Conservation (phyloP, 1,140 invertebrate genomes). For the Drosophila ficusphila region DNA sequence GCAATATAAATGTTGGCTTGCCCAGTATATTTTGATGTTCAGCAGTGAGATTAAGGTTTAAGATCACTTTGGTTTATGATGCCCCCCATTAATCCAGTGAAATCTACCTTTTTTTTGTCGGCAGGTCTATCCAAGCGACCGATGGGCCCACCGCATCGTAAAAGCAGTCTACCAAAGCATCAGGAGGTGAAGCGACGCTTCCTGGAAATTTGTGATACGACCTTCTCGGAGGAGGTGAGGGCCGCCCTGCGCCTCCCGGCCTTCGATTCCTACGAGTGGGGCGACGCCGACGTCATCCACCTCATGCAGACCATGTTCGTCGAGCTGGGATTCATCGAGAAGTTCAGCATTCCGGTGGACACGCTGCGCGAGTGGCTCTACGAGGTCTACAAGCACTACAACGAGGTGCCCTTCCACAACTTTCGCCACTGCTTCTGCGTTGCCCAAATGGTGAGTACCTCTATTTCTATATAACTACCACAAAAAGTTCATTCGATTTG, state of each 20-base stretch:
- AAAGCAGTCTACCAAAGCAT: slow-evolving; percentile 84
- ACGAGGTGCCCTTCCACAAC: slow-evolving; percentile 96
- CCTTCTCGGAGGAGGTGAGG: slow-evolving; percentile 83
- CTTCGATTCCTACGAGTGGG: slow-evolving; percentile 93
- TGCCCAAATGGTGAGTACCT: slow-evolving; percentile 93
- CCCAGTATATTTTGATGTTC: not conserved
- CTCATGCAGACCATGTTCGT: slow-evolving; percentile 94
- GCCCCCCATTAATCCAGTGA: not conserved
- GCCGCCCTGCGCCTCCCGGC: slow-evolving; percentile 88
- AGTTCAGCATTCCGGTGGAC: slow-evolving; percentile 91
- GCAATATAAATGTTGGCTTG: too few species aligned
- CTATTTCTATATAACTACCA: too few species aligned
- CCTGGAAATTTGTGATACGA: slow-evolving; percentile 84
- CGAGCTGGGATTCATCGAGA: slow-evolving; percentile 90
- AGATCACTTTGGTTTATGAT: not conserved
- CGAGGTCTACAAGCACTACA: slow-evolving; percentile 94
- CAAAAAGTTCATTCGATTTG: too few species aligned
- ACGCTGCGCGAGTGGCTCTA: slow-evolving; percentile 90
- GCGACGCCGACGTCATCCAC: slow-evolving; percentile 92
- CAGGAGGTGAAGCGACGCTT: slow-evolving; percentile 83
- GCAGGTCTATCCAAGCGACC: slow-evolving; percentile 83
- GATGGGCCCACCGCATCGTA: slow-evolving; percentile 80
- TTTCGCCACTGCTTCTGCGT: slow-evolving; percentile 96
- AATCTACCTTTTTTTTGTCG: slow-evolving; percentile 8
- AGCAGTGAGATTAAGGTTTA: not conserved